Percentiles rank a stretch among this genome's conserved stretches.
phyloP scores from a whole-genome alignment of 2,888 invertebrate species.

The Blera fallax region DNA sequence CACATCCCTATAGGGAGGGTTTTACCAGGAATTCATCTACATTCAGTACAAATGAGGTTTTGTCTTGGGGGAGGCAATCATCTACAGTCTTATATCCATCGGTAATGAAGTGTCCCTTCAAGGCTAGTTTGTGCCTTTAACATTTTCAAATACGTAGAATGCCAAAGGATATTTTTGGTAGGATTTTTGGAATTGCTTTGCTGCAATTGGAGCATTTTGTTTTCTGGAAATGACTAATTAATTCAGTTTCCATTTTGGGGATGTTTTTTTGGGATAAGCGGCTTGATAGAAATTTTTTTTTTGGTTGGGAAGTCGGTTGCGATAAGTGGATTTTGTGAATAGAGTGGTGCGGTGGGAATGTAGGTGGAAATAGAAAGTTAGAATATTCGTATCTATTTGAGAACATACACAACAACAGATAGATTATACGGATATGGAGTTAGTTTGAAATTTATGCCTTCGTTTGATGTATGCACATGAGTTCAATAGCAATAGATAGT shows the following conservation, averaged over 20 bases:
- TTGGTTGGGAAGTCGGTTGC: background rate
- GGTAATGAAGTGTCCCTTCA: background rate
- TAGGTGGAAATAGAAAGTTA: no score
- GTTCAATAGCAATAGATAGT: no score
- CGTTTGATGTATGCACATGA: no score
- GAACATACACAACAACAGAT: no score
- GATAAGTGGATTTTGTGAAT: background rate
- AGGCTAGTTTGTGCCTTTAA: background rate
- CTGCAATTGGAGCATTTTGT: background rate
- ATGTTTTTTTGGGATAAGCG: background rate
- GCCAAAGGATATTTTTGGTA: background rate
- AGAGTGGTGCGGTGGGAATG: no score
- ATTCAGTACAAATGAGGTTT: background rate
- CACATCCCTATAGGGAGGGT: background rate
- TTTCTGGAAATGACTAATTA: conserved; percentile 15
- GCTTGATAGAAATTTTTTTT: background rate
- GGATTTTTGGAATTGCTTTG: background rate
- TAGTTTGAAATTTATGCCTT: no score
- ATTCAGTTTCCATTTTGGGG: background rate
- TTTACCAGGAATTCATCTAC: background rate
- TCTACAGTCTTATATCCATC: background rate
- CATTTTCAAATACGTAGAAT: conserved; percentile 4
- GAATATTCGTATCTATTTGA: no score
- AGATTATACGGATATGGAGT: no score
- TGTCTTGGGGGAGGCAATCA: background rate